Conservation (phyloP, 2,113 vertebrate species). For the Halichoerus grypus region DNA sequence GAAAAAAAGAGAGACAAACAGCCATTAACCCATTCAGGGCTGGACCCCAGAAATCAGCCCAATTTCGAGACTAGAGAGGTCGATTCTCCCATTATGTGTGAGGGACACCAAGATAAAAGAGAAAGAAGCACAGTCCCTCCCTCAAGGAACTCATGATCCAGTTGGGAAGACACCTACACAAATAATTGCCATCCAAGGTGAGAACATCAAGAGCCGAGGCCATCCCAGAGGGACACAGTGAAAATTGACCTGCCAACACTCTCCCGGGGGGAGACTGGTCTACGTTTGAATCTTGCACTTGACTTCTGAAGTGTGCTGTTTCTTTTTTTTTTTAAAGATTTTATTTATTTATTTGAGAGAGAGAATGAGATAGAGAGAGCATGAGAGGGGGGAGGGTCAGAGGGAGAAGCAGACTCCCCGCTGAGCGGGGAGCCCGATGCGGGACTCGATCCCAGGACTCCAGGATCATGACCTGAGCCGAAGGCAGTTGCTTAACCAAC, state of each 20-base stretch:
- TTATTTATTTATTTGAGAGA: no score
- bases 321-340: no score
- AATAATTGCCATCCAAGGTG: fast-evolving
- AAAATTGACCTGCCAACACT: no score
- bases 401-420: no score
- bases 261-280: not conserved
- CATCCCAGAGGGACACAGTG: fast-evolving
- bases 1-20: not conserved
- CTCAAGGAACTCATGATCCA: not conserved
- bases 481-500: no score
- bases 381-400: no score
- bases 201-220: not conserved
- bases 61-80: not conserved
- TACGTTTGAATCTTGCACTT: not conserved
- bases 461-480: no score
- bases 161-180: not conserved
- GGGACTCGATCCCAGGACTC: no score
- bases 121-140: not conserved
- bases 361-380: no score
- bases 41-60: not conserved
- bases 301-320: not conserved
- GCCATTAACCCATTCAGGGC: not conserved
- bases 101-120: not conserved
- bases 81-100: not conserved
- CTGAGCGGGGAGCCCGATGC: no score